These are phyloP conservation scores for Numida meleagris DNA, from an alignment of 2,113 vertebrate species.

Conservation along the genomic window DNA sequence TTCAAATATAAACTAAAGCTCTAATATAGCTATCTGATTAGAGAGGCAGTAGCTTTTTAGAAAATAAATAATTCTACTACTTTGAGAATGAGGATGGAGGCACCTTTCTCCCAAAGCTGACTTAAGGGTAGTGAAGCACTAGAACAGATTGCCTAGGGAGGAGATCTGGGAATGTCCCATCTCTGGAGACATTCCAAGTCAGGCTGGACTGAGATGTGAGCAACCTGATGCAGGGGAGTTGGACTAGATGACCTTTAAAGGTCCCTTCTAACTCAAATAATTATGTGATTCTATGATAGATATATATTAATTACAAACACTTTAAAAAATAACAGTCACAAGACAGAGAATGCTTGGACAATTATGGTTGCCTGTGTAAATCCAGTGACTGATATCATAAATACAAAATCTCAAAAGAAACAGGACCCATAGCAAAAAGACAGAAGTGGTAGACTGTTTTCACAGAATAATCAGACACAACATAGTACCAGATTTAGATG, in stretches of 20 bases:
- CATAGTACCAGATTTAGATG: not conserved
- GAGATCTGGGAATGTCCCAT: not conserved
- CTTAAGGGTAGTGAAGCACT: not conserved
- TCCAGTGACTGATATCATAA: not conserved
- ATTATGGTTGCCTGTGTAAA: not conserved
- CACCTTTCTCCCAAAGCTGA: not conserved
- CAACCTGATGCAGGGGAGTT: not conserved
- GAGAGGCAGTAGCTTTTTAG: not conserved
- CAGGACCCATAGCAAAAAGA: not conserved
- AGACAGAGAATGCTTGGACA: rapidly evolving
- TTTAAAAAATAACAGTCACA: not conserved
- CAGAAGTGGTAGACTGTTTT: not conserved
- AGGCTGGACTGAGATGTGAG: not conserved
- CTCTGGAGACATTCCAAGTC: not conserved
- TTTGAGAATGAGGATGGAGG: not conserved
- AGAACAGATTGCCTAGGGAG: not conserved
- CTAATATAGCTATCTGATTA: not conserved
- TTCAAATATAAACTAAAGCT: not conserved
- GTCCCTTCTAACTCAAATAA: not conserved
- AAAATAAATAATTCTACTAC: not conserved
- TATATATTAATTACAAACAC: not conserved
- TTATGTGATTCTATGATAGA: not conserved
- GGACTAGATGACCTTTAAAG: not conserved
- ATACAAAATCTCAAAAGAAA: not conserved
- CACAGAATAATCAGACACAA: not conserved